Base-by-base conservation (phyloP, 1,140 invertebrate species). In the Sarcophaga bullata region DNA sequence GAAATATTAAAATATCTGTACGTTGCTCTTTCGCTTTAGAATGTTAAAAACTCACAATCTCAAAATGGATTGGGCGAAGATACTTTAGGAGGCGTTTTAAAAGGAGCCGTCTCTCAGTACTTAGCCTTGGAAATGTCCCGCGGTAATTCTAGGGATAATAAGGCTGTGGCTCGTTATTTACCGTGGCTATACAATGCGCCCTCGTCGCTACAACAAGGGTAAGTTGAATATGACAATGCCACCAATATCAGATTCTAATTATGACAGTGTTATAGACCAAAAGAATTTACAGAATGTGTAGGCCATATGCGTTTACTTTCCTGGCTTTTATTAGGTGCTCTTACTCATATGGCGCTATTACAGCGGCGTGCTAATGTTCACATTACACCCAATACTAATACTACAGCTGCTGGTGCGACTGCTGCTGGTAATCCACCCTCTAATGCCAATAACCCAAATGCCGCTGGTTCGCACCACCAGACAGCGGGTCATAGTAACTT, bases 211-310 rank as follows among this genome's bases (percentile, higher is more conserved):
- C 96, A 97, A 88, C 96, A 97, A 92, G 96, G 96, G 88, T 90
- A 80, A 83, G 85, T 46, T 13, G 7, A 37, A 9, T 49, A 50
- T 25, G 9, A 46, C 7, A 2, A 2, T 49, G 73, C 13, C 8
- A 49, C 37, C 9, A 46, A 76, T 19, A n/a, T 19, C 19, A 37
- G 4, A 2, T 37, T 37, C 25, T 37, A 37, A 37, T 37, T 37
- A 2, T 37, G 25, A 37, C 4, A 1, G 25, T 80, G 19, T 81
- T 87, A 96, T 96, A 90, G 88, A 25, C 96, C 96, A 8, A 95
- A 97, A 84, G 98, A 99, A 90, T 98, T 99, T 86, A 93, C 96
- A 0, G 98, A 99, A 88, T 99, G 97, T 87, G 96, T 99, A 54
- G 94, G 95, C 25, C 98, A 99, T 86, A 96, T 99, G 85, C 93